Evolutionary conservation across 1,140 invertebrate species (phyloP).

Genomic region (Drosophila erecta): DNA sequence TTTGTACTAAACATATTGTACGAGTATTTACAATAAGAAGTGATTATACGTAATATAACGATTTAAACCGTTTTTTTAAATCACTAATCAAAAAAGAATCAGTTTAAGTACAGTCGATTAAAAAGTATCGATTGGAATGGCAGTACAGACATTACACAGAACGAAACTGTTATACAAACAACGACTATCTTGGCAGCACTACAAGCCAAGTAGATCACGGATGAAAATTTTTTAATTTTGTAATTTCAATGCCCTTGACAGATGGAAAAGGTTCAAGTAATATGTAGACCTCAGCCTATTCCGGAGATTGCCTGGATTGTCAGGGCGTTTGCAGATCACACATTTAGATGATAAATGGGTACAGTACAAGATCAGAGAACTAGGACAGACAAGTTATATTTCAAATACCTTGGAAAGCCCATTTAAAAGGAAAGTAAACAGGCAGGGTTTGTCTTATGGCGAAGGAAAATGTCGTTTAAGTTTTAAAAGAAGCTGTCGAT

Average conservation of each 20-base stretch:
- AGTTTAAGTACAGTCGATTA: constrained; percentile 26
- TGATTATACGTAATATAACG: constrained; percentile 62
- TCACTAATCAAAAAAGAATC: constrained; percentile 70
- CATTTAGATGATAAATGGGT: constrained; percentile 18
- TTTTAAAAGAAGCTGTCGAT: constrained; percentile 20
- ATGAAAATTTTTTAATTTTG: constrained; percentile 11
- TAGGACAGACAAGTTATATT: constrained; percentile 33
- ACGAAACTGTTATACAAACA: constrained; percentile 34
- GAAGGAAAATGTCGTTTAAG: constrained; percentile 25
- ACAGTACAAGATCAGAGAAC: constrained; percentile 22
- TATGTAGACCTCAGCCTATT: constrained; percentile 9
- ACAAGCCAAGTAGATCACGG: constrained; percentile 13
- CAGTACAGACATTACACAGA: constrained; percentile 27
- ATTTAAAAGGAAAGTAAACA: constrained; percentile 25
- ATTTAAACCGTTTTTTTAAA: constrained; percentile 31
- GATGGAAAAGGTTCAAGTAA: neutral
- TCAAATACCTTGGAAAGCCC: constrained; percentile 58
- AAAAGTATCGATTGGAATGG: constrained; percentile 16
- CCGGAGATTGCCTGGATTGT: constrained; percentile 64
- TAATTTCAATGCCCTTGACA: neutral
- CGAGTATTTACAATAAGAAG: constrained; percentile 44
- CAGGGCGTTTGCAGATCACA: constrained; percentile 43
- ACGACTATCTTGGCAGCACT: constrained; percentile 12
- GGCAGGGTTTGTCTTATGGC: constrained; percentile 20
- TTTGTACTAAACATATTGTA: constrained; percentile 69